These are phyloP conservation scores for Hippotragus niger DNA, from an alignment of 2,113 vertebrate species.

Conservation along the genomic window DNA sequence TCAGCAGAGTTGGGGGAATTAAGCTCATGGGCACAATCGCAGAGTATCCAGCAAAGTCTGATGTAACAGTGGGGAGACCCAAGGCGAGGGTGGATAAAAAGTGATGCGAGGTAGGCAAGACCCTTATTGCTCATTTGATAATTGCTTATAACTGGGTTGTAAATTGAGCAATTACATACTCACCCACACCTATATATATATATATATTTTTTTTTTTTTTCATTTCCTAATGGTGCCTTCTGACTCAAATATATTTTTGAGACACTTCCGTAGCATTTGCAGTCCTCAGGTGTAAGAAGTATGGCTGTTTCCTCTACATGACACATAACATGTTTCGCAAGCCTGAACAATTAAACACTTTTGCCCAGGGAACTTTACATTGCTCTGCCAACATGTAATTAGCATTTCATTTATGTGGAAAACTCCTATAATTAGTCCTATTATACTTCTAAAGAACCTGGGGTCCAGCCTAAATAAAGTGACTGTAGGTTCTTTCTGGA, in stretches of 20 bases:
- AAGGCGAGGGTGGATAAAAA: background rate
- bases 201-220: too few species aligned
- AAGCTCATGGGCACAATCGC: background rate
- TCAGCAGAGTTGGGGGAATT: slow-evolving; percentile 14
- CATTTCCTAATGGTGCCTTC: background rate
- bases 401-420: background rate
- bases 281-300: background rate
- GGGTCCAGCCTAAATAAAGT: background rate
- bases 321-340: background rate
- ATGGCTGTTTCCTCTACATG: background rate
- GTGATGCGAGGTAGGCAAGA: background rate
- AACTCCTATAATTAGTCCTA: background rate
- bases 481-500: background rate
- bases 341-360: background rate
- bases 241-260: background rate
- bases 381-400: background rate
- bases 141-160: background rate
- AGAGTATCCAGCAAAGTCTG: background rate
- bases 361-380: background rate
- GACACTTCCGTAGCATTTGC: background rate
- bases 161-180: background rate
- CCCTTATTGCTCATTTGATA: slow-evolving; percentile 8
- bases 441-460: background rate
- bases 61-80: background rate
- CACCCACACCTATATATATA: background rate